Percentiles rank a stretch among this genome's conserved stretches.
Evolutionary conservation across 2,113 vertebrate genomes (phyloP).

Genomic region (zebrafish (Danio rerio)): DNA sequence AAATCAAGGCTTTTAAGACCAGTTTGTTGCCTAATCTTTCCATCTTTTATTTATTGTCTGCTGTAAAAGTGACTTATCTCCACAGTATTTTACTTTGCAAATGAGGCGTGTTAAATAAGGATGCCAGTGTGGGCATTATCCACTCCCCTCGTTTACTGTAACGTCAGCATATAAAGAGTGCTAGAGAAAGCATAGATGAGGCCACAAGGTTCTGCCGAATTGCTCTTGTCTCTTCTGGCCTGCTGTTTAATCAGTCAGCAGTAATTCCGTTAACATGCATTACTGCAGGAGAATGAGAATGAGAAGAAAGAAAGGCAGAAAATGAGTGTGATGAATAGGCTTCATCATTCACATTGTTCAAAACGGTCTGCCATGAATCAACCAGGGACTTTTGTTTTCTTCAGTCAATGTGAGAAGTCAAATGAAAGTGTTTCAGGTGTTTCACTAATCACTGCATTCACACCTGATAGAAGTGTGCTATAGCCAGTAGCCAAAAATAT

Average conservation of each 20-base stretch:
- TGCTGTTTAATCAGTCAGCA: conserved; percentile 61
- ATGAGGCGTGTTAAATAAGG: neutral
- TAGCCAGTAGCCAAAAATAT: too few species aligned
- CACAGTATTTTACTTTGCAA: neutral
- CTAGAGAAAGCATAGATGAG: neutral
- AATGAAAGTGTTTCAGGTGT: conserved; percentile 64
- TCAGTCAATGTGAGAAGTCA: conserved; percentile 56
- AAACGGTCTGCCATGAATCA: conserved; percentile 56
- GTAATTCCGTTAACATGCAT: conserved; percentile 65
- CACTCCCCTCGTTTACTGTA: neutral
- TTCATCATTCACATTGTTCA: conserved; percentile 50
- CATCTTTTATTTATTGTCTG: too few species aligned
- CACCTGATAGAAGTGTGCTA: neutral
- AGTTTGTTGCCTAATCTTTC: too few species aligned
- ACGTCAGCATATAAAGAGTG: neutral
- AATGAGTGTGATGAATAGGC: conserved; percentile 18
- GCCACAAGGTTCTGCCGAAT: conserved; percentile 31
- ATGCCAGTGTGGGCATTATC: neutral
- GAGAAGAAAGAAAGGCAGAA: conserved; percentile 40
- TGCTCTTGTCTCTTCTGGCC: conserved; percentile 25
- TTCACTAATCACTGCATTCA: neutral
- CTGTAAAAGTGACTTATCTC: neutral
- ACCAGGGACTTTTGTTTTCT: conserved; percentile 57
- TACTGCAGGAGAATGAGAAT: conserved; percentile 54
- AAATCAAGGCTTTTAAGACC: too few species aligned